Conservation (phyloP, 2,888 invertebrate species). For the Macrosiphum euphorbiae region DNA sequence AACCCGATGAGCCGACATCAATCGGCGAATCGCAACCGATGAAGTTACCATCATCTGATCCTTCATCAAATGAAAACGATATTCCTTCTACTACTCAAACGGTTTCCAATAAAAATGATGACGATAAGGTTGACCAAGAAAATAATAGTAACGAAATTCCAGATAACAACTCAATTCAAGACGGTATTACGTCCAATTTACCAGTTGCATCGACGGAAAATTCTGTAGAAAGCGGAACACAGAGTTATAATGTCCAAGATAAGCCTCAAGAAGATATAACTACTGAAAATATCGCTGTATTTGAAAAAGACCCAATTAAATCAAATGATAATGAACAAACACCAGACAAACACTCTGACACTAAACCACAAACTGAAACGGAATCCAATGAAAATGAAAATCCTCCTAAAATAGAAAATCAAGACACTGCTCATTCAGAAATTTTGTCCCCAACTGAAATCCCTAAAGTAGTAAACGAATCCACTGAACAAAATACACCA, state of each 20-base stretch:
- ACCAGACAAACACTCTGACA: background rate
- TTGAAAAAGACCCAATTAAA: background rate
- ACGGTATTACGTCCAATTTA: background rate
- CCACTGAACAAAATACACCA: slow-evolving; percentile 4
- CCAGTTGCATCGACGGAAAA: background rate
- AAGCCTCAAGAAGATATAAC: background rate
- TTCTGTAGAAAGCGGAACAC: background rate
- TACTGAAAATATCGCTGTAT: background rate
- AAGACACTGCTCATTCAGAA: background rate
- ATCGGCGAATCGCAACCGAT: background rate
- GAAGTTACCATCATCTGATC: background rate
- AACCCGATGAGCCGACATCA: background rate
- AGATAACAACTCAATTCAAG: background rate
- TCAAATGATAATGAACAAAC: background rate
- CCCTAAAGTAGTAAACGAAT: background rate
- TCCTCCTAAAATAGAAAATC: slow-evolving; percentile 23
- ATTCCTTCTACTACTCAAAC: background rate
- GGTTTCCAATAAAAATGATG: background rate
- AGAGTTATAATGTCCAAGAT: background rate
- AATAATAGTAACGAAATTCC: slow-evolving; percentile 1
- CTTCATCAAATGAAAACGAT: background rate
- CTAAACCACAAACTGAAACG: background rate
- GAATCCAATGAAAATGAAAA: background rate
- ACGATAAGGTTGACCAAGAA: background rate
- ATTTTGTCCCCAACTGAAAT: background rate